Evolutionary conservation across 2,888 invertebrate species (phyloP).

Genomic region (Synergus laeviventris): DNA sequence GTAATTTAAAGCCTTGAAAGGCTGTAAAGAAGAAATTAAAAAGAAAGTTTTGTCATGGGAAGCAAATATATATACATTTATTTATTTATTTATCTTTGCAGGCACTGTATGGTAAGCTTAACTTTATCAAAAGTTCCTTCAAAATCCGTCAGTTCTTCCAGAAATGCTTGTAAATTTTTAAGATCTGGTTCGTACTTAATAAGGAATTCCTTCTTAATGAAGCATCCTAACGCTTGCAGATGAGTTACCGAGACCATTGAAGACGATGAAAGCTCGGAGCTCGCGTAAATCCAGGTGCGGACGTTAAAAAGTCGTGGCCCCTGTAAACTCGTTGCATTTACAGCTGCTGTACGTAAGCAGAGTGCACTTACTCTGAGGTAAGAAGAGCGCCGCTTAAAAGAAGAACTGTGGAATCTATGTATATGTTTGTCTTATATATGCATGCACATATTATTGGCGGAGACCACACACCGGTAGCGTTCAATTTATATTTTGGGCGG

Average conservation of each 20-base stretch:
- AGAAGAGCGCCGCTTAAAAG: not conserved
- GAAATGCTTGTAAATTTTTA: too few relatives aligned
- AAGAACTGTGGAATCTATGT: not conserved
- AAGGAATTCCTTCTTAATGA: not conserved
- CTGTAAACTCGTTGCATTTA: constrained; percentile 1
- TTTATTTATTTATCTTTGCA: too few relatives aligned
- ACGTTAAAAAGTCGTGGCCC: not conserved
- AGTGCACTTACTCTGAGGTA: not conserved
- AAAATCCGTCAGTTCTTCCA: too few relatives aligned
- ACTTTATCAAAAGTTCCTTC: too few relatives aligned
- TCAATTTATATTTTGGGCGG: constrained; percentile 45
- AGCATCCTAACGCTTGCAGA: not conserved
- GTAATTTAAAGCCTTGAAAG: constrained; percentile 15
- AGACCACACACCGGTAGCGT: constrained; percentile 42
- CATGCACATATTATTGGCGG: not conserved
- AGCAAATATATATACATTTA: too few relatives aligned
- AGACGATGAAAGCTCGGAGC: not conserved
- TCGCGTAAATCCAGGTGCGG: constrained; percentile 16
- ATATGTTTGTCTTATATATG: not conserved
- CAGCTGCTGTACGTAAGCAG: not conserved
- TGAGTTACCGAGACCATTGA: not conserved
- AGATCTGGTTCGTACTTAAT: not conserved
- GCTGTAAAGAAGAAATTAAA: not conserved
- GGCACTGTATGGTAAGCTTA: too few relatives aligned
- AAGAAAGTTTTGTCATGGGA: not conserved